Percentiles rank a stretch among this genome's conserved stretches.
Conservation (phyloP, 2,888 invertebrate genomes). For the Podotricha telesiphe region DNA sequence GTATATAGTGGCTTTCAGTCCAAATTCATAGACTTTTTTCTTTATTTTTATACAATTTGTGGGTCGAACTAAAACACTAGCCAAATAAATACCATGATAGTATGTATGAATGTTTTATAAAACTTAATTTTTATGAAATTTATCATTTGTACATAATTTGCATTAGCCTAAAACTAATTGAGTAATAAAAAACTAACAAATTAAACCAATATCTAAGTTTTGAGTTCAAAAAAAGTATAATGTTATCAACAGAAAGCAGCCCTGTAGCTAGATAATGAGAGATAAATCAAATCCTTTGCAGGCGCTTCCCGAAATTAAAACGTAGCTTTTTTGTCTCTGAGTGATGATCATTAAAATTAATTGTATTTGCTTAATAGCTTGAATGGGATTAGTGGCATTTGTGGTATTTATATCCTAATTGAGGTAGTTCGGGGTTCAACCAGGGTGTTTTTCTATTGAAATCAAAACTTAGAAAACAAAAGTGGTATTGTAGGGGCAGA, state of each 20-base stretch:
- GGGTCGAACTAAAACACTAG: too few relatives aligned
- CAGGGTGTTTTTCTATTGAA: too few relatives aligned
- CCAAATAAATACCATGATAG: too few relatives aligned
- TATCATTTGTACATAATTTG: too few relatives aligned
- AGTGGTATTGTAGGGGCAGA: too few relatives aligned
- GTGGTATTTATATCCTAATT: not conserved
- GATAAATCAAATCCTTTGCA: conserved; percentile 57
- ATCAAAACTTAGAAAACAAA: too few relatives aligned
- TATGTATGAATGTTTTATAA: too few relatives aligned
- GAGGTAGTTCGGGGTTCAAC: not conserved
- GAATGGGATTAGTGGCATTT: conserved; percentile 1
- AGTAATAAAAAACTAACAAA: not conserved
- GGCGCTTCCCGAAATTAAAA: conserved; percentile 64
- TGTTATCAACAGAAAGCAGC: conserved; percentile 14
- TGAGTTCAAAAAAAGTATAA: not conserved
- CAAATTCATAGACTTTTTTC: too few relatives aligned
- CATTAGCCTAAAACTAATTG: too few relatives aligned
- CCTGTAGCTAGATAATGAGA: conserved; percentile 59
- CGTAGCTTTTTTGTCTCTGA: conserved; percentile 50
- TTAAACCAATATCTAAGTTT: not conserved
- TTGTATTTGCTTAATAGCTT: conserved; percentile 74
- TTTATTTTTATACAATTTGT: too few relatives aligned
- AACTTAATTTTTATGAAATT: too few relatives aligned
- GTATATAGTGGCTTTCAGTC: too few relatives aligned
- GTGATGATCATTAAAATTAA: conserved; percentile 73